Evolutionary conservation across 2,888 invertebrate species (phyloP).

Genomic region (Drosophila antonietae): DNA sequence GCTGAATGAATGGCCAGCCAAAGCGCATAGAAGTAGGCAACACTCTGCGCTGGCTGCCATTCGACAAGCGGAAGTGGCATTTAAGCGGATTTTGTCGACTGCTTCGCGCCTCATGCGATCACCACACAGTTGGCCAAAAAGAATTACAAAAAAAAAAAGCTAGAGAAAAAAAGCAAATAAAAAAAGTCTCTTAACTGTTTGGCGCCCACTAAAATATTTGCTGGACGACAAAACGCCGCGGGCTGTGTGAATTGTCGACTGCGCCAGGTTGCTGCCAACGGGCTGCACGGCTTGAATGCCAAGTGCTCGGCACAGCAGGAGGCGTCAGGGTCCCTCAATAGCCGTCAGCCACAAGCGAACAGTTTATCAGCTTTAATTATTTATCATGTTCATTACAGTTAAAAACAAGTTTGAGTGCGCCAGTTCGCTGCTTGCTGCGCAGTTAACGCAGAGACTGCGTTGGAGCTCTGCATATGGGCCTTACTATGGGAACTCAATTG

Average conservation of each 20-base stretch:
- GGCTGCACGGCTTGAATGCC: conserved; percentile 27
- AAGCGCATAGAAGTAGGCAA: conserved; percentile 46
- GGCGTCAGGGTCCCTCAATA: neutral
- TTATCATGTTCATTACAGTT: conserved; percentile 1
- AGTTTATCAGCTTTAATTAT: conserved; percentile 17
- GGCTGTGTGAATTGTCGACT: conserved; percentile 16
- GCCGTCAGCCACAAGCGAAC: conserved; percentile 8
- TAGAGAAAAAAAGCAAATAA: neutral
- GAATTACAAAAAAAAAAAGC: neutral
- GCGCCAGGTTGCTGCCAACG: neutral
- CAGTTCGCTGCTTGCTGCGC: neutral
- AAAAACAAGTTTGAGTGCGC: neutral
- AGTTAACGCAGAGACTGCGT: neutral
- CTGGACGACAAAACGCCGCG: conserved; percentile 15
- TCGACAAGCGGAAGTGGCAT: conserved; percentile 68
- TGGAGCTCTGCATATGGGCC: too few species aligned
- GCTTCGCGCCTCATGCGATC: conserved; percentile 45
- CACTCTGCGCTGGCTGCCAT: conserved; percentile 27
- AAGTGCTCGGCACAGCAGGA: conserved; percentile 41
- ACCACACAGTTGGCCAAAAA: conserved; percentile 12
- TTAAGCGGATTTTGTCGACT: conserved; percentile 70
- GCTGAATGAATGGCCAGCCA: conserved; percentile 27
- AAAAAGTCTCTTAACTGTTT: conserved; percentile 2
- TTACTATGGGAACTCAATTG: neutral
- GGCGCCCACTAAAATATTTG: conserved; percentile 14